phyloP scores from a whole-genome alignment of 2,797 vertebrate species.

The Enteromius viviparus region DNA sequence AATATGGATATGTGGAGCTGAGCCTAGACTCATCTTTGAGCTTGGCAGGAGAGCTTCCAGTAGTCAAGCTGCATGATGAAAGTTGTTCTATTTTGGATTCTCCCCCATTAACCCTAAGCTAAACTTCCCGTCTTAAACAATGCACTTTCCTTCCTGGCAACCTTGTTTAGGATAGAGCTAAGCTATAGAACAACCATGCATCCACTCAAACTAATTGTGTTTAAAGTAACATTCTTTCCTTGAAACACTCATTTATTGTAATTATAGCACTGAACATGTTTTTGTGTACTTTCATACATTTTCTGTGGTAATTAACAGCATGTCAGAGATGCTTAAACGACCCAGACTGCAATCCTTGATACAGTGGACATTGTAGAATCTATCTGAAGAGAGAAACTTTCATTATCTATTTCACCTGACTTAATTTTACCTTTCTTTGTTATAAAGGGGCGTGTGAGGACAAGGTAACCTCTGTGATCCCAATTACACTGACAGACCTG shows the following conservation, averaged over 20 bases:
- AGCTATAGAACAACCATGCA: neutral
- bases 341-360: neutral
- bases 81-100: conserved; percentile 44
- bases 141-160: conserved; percentile 54
- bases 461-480: neutral
- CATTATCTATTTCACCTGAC: neutral
- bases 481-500: conserved; percentile 2
- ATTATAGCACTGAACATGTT: neutral
- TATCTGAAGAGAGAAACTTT: neutral
- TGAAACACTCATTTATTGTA: neutral
- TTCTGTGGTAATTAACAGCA: neutral
- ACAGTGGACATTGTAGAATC: neutral
- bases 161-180: conserved; percentile 24
- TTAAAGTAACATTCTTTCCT: neutral
- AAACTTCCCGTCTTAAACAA: conserved; percentile 68
- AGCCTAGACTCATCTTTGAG: neutral
- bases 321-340: neutral
- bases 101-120: conserved; percentile 42
- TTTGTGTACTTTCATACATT: neutral
- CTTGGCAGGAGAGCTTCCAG: neutral
- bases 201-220: neutral
- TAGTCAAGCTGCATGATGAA: conserved; percentile 52
- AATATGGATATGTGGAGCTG: neutral
- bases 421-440: conserved; percentile 6
- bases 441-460: conserved; percentile 1